Percentiles rank a stretch among this genome's conserved stretches.
Evolutionary conservation across 2,888 invertebrate species (phyloP).

Genomic region (Endotricha flammealis): DNA sequence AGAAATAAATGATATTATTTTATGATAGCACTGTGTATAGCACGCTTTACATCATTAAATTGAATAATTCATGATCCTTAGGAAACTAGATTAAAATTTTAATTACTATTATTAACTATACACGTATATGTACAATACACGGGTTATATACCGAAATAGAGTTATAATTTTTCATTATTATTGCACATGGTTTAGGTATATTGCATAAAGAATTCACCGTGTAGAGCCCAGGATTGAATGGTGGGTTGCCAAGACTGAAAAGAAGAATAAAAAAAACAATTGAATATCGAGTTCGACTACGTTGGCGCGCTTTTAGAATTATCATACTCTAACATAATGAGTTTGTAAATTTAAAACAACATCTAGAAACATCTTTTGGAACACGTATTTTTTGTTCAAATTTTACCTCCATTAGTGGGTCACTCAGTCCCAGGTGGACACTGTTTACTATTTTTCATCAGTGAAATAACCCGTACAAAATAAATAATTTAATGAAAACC

Average conservation of each 20-base stretch:
- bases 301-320: no score
- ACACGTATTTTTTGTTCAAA: neutral
- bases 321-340: no score
- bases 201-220: slow-evolving; percentile 5
- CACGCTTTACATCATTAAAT: slow-evolving; percentile 18
- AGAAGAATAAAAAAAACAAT: no score
- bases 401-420: no score
- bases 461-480: slow-evolving; percentile 37
- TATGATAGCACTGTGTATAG: no score
- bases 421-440: no score
- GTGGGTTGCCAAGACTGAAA: no score
- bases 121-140: slow-evolving; percentile 47
- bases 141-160: slow-evolving; percentile 35
- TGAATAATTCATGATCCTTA: slow-evolving; percentile 27
- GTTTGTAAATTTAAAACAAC: no score
- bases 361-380: neutral
- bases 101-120: slow-evolving; percentile 35
- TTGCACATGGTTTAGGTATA: slow-evolving; percentile 30
- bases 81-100: slow-evolving; percentile 39
- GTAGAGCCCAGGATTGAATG: no score
- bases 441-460: no score
- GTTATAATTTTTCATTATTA: slow-evolving; percentile 21
- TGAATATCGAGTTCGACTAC: no score
- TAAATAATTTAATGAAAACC: slow-evolving; percentile 75
- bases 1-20: no score